phyloP scores from a whole-genome alignment of 2,797 vertebrate species.

The Rhinichthys osculus region DNA sequence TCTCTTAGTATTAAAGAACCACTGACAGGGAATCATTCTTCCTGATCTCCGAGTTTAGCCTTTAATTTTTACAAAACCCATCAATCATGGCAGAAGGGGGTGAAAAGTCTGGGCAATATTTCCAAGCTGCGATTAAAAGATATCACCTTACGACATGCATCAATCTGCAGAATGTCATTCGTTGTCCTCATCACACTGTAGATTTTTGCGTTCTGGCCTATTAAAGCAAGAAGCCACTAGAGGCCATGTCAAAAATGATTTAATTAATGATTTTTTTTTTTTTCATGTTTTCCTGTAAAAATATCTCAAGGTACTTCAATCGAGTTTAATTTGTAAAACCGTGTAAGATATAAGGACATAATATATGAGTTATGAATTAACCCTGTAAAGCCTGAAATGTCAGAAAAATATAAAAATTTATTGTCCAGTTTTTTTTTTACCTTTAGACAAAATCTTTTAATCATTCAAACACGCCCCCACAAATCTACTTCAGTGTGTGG shows the following conservation, averaged over 20 bases:
- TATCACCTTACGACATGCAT: slow-evolving; percentile 73
- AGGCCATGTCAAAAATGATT: background rate
- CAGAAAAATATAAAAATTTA: background rate
- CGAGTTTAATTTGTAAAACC: background rate
- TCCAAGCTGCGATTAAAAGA: slow-evolving; percentile 74
- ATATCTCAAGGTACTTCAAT: background rate
- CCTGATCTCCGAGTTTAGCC: slow-evolving; percentile 80
- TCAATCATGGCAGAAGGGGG: slow-evolving; percentile 70
- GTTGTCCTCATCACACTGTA: slow-evolving; percentile 13
- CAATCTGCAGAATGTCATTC: slow-evolving; percentile 65
- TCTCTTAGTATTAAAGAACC: slow-evolving; percentile 75
- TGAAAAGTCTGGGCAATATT: slow-evolving; percentile 70
- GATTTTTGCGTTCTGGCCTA: slow-evolving; percentile 34
- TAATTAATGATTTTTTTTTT: background rate
- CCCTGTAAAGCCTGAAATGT: background rate
- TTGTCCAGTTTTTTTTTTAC: background rate
- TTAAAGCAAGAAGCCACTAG: slow-evolving; percentile 26
- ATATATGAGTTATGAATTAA: background rate
- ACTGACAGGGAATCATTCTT: slow-evolving; percentile 80
- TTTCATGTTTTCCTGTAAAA: background rate
- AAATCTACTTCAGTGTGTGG: no score
- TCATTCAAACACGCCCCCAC: no score
- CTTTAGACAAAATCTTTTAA: background rate
- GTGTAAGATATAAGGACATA: background rate
- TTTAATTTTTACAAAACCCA: slow-evolving; percentile 81